phyloP scores from a whole-genome alignment of 2,113 vertebrate genomes.

The Pelusios castaneus region DNA sequence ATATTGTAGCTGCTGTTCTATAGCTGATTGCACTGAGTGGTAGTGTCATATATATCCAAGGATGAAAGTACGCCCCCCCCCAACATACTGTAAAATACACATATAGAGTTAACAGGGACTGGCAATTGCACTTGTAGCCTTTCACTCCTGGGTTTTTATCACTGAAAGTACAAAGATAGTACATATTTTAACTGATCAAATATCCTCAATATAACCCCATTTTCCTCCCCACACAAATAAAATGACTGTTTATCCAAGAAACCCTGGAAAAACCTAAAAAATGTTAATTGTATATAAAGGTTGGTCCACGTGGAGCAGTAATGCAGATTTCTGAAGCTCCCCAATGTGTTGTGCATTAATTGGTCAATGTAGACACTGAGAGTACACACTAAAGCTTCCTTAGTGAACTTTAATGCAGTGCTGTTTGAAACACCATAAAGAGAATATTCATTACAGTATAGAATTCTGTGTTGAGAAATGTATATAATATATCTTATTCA shows the following conservation, averaged over 20 bases:
- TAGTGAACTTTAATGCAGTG: neutral
- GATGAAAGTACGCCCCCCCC: neutral
- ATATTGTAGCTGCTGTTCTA: neutral
- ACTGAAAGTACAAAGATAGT: neutral
- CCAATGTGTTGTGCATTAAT: neutral
- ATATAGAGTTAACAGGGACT: neutral
- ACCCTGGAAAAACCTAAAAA: neutral
- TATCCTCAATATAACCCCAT: neutral
- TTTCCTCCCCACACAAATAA: neutral
- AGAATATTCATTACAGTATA: neutral
- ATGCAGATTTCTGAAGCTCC: neutral
- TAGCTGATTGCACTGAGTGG: neutral
- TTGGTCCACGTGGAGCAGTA: neutral
- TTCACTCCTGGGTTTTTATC: neutral
- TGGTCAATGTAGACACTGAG: neutral
- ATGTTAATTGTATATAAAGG: neutral
- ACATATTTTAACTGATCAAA: neutral
- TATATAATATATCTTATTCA: neutral
- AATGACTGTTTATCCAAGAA: neutral
- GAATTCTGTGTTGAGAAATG: neutral
- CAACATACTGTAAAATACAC: neutral
- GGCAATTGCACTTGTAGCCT: accelerated
- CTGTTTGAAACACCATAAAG: neutral
- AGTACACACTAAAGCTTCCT: neutral
- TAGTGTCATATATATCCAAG: neutral